Percentiles rank a stretch among this genome's conserved stretches.
phyloP scores from a whole-genome alignment of 2,888 invertebrate genomes.

The Lottia scabra region DNA sequence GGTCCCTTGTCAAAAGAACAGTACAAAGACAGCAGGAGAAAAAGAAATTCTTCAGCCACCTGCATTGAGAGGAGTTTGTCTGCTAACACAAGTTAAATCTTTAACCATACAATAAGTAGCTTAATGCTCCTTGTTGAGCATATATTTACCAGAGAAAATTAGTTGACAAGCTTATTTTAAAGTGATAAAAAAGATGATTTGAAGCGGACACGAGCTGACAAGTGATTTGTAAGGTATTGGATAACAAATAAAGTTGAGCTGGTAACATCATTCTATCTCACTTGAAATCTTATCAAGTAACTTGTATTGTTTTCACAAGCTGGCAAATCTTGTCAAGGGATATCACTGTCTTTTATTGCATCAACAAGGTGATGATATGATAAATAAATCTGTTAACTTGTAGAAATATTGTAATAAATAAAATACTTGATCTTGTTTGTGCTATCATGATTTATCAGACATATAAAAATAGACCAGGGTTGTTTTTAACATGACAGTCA shows the following conservation, averaged over 20 bases:
- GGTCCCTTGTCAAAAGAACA: not conserved
- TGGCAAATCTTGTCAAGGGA: too few species aligned
- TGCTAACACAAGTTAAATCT: not conserved
- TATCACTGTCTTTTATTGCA: too few species aligned
- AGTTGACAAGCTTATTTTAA: not conserved
- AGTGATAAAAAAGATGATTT: not conserved
- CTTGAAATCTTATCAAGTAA: not conserved
- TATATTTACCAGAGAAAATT: not conserved
- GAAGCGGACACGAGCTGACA: not conserved
- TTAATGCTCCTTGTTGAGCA: not conserved
- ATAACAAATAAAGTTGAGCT: conserved; percentile 4
- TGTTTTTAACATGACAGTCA: too few species aligned
- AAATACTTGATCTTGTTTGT: too few species aligned
- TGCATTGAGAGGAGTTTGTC: not conserved
- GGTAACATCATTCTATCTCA: not conserved
- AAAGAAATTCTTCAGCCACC: not conserved
- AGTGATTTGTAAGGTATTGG: conserved; percentile 4
- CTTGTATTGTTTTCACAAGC: not conserved
- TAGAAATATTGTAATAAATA: too few species aligned
- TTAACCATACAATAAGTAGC: not conserved
- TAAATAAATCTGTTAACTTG: too few species aligned
- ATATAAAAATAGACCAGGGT: too few species aligned
- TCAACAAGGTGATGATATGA: too few species aligned
- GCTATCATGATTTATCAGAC: too few species aligned
- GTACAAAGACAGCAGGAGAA: not conserved